These are phyloP conservation scores for Ceuthmochares aereus DNA, from an alignment of 2,113 vertebrate species.

Conservation along the genomic window DNA sequence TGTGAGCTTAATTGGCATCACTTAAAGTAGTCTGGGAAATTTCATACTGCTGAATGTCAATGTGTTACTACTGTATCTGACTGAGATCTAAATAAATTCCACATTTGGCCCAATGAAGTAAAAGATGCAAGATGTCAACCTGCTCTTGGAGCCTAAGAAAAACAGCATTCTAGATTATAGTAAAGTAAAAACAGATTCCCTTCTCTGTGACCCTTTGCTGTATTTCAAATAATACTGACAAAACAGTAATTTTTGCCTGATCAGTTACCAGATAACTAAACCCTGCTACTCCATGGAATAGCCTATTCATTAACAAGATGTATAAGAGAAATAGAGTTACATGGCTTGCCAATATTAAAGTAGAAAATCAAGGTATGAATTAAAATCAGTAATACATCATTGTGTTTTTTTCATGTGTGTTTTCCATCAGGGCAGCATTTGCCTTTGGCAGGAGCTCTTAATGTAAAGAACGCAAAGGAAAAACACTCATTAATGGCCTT, in stretches of 20 bases:
- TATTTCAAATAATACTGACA: neutral
- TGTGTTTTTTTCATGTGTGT: neutral
- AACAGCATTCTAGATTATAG: neutral
- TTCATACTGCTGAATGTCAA: constrained; percentile 64
- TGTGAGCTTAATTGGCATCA: constrained; percentile 73
- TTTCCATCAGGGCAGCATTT: neutral
- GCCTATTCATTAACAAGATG: neutral
- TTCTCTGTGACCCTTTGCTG: neutral
- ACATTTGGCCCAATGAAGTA: constrained; percentile 61
- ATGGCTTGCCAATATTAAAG: neutral
- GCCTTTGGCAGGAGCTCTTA: neutral
- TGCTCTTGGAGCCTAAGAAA: constrained; percentile 10
- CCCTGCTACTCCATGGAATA: neutral
- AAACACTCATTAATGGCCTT: neutral
- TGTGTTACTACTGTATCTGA: constrained; percentile 68
- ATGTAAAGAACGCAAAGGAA: neutral
- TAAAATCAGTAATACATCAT: neutral
- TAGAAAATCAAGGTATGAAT: neutral
- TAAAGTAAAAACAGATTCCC: neutral
- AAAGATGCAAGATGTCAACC: constrained; percentile 13
- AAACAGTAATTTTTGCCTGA: neutral
- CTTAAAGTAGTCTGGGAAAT: constrained; percentile 59
- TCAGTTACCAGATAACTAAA: neutral
- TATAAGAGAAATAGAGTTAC: neutral
- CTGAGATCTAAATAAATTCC: constrained; percentile 68